Evolutionary conservation across 2,797 vertebrate genomes (phyloP).

Genomic region (Spea hammondii): DNA sequence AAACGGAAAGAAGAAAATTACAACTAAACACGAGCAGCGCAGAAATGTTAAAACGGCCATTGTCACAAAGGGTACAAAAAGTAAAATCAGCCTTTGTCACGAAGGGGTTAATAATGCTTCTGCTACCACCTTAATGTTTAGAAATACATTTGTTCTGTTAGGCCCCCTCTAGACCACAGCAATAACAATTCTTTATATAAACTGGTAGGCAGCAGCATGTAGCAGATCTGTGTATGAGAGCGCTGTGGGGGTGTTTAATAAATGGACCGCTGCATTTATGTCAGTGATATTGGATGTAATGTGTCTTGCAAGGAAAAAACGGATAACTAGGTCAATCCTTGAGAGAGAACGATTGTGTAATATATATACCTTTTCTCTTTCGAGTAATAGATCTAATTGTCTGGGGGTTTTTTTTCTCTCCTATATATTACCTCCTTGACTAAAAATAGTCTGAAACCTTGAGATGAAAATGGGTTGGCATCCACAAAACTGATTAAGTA

Average conservation of each 20-base stretch:
- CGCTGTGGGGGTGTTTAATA: conserved; percentile 11
- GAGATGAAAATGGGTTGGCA: not conserved
- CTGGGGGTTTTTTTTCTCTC: not conserved
- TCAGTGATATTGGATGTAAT: conserved; percentile 9
- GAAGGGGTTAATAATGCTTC: too few species aligned
- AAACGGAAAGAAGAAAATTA: too few species aligned
- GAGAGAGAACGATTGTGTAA: conserved; percentile 26
- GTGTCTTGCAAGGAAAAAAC: conserved; percentile 22
- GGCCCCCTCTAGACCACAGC: not conserved
- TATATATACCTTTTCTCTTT: conserved; percentile 16
- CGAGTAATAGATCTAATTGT: conserved; percentile 34
- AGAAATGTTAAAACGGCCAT: too few species aligned
- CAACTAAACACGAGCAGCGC: too few species aligned
- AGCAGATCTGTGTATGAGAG: not conserved
- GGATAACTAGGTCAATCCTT: conserved; percentile 40
- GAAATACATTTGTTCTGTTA: too few species aligned
- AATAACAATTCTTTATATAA: not conserved
- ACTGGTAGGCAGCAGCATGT: not conserved
- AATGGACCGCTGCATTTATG: conserved; percentile 23
- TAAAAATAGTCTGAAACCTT: conserved; percentile 30
- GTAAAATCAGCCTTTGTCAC: too few species aligned
- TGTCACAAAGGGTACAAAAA: too few species aligned
- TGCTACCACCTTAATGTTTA: too few species aligned
- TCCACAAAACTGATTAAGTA: not conserved
- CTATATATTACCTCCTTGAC: not conserved